Conservation (phyloP, 2,113 vertebrate species). For the Nanorana parkeri region DNA sequence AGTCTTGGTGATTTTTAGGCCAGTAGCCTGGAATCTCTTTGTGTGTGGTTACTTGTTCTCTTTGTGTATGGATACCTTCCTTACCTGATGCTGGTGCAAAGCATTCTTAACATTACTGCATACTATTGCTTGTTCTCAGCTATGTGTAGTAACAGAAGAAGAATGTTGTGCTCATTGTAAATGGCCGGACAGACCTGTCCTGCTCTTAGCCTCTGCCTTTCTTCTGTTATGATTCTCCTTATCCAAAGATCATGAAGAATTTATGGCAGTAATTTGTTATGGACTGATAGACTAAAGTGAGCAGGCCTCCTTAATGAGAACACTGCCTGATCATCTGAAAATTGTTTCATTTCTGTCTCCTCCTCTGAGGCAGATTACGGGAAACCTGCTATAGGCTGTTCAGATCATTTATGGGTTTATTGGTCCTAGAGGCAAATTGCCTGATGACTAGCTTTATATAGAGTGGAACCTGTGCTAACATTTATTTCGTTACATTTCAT, state of each 20-base stretch:
- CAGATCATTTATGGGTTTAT: background rate
- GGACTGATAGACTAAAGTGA: slow-evolving; percentile 35
- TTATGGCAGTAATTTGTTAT: slow-evolving; percentile 45
- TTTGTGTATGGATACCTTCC: too few relatives aligned
- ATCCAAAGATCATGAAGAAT: slow-evolving; percentile 41
- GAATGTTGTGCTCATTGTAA: too few relatives aligned
- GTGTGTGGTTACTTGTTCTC: too few relatives aligned
- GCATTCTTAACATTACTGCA: too few relatives aligned
- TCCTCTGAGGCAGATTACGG: slow-evolving; percentile 14
- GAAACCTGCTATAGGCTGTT: slow-evolving; percentile 15
- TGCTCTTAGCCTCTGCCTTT: background rate
- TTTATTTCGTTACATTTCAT: background rate
- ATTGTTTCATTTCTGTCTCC: slow-evolving; percentile 26
- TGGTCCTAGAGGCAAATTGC: slow-evolving; percentile 7
- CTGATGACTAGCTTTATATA: background rate
- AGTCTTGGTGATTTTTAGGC: too few relatives aligned
- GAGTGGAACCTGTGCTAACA: background rate
- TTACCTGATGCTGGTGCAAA: too few relatives aligned
- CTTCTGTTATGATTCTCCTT: background rate
- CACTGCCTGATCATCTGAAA: slow-evolving; percentile 9
- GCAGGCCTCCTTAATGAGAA: slow-evolving; percentile 32
- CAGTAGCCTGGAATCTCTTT: too few relatives aligned
- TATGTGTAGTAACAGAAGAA: too few relatives aligned
- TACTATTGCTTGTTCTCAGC: too few relatives aligned
- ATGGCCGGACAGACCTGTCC: background rate